These are phyloP conservation scores for Hyposoter dolosus DNA, from an alignment of 2,888 invertebrate genomes.

Conservation along the genomic window DNA sequence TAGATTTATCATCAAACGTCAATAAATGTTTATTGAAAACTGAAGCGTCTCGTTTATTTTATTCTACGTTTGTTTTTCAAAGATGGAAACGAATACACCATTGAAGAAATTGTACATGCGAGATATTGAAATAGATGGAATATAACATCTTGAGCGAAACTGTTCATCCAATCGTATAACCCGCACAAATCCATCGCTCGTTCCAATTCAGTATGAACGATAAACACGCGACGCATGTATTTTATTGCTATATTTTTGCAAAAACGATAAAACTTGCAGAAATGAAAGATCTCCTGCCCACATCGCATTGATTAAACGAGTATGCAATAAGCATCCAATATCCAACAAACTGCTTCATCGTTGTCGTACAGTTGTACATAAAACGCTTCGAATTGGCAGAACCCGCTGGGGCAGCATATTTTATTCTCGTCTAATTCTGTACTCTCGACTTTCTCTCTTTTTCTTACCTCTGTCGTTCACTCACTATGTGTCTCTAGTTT, in stretches of 20 bases:
- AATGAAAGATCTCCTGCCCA: slow-evolving; percentile 51
- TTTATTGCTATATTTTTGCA: slow-evolving; percentile 61
- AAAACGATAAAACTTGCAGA: slow-evolving; percentile 66
- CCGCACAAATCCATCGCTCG: slow-evolving; percentile 1
- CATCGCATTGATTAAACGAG: slow-evolving; percentile 55
- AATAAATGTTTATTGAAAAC: background rate
- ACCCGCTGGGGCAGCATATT: slow-evolving; percentile 38
- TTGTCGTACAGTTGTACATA: slow-evolving; percentile 27
- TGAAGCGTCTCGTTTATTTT: background rate
- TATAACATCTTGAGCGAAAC: slow-evolving; percentile 3
- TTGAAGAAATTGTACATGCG: background rate
- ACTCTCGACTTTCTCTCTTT: slow-evolving; percentile 43
- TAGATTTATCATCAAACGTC: background rate
- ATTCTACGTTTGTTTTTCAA: background rate
- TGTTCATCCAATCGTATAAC: background rate
- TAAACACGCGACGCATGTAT: slow-evolving; percentile 31
- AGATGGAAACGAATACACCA: background rate
- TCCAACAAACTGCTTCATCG: slow-evolving; percentile 45
- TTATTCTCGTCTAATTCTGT: background rate
- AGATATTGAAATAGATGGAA: background rate
- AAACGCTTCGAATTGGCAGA: slow-evolving; percentile 31
- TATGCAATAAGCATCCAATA: slow-evolving; percentile 38
- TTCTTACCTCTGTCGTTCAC: slow-evolving; percentile 38
- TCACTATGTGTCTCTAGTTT: slow-evolving; percentile 39
- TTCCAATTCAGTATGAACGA: slow-evolving; percentile 3